Conservation (phyloP, 1,140 invertebrate species). For the Onthophagus taurus region DNA sequence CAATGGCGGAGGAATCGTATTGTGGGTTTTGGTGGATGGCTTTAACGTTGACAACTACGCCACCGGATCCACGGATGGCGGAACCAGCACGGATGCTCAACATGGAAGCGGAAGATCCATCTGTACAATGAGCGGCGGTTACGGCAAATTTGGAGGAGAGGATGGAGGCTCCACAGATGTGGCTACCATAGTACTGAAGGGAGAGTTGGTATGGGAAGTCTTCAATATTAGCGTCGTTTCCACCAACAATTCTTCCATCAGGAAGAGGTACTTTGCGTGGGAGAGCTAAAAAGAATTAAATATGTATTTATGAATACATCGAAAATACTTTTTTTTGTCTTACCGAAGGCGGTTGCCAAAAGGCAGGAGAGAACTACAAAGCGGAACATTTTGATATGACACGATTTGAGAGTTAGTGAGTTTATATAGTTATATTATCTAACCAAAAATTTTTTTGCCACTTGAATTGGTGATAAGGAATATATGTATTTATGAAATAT, state of each 20-base stretch:
- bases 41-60: background rate
- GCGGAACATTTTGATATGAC: constrained; percentile 3
- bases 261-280: background rate
- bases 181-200: constrained; percentile 25
- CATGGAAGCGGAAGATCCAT: constrained; percentile 25
- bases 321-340: background rate
- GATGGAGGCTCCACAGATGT: constrained; percentile 20
- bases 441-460: no score
- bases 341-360: constrained; percentile 1
- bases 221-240: constrained; percentile 38
- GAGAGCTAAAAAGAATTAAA: background rate
- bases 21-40: background rate
- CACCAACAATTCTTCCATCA: constrained; percentile 45
- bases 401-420: no score
- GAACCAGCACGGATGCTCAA: constrained; percentile 3
- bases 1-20: background rate
- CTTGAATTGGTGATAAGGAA: no score
- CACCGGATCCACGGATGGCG: background rate
- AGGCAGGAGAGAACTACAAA: background rate
- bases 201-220: constrained; percentile 48
- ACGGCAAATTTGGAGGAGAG: constrained; percentile 7
- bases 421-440: no score
- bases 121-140: constrained; percentile 20
- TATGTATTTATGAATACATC: background rate
- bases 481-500: no score